These are phyloP conservation scores for Neoseiulus cucumeris DNA, from an alignment of 1,140 invertebrate genomes.

Conservation along the genomic window DNA sequence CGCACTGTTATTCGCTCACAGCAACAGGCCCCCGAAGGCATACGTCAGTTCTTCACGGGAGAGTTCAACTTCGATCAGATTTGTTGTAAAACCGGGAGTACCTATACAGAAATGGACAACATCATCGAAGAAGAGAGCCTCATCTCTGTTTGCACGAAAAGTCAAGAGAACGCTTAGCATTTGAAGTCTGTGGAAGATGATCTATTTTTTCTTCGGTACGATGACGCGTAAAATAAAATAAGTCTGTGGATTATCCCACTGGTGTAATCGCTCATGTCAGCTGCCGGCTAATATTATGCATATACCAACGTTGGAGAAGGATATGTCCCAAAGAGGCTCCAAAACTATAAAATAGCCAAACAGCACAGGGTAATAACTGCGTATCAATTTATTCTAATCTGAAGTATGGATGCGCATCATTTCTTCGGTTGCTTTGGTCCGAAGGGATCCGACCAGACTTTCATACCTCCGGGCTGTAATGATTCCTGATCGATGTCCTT, in stretches of 20 bases:
- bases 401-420: too few species aligned
- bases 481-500: slow-evolving; percentile 13
- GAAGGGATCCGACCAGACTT: slow-evolving; percentile 17
- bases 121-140: background rate
- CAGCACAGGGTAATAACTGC: too few species aligned
- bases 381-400: too few species aligned
- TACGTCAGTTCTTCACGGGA: slow-evolving; percentile 50
- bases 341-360: too few species aligned
- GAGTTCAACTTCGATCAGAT: slow-evolving; percentile 63
- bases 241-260: too few species aligned
- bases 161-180: background rate
- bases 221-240: too few species aligned
- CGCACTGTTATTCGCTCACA: slow-evolving; percentile 11
- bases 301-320: too few species aligned
- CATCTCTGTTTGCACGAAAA: background rate
- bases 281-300: too few species aligned
- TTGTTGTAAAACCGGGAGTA: slow-evolving; percentile 47
- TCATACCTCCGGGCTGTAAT: slow-evolving; percentile 15
- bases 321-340: too few species aligned
- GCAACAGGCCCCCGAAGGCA: slow-evolving; percentile 16
- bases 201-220: too few species aligned
- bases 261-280: too few species aligned
- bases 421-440: background rate
- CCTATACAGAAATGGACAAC: slow-evolving; percentile 14
- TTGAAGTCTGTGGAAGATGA: background rate